These are phyloP conservation scores for Nomada ferruginata DNA, from an alignment of 2,888 invertebrate species.

Conservation along the genomic window DNA sequence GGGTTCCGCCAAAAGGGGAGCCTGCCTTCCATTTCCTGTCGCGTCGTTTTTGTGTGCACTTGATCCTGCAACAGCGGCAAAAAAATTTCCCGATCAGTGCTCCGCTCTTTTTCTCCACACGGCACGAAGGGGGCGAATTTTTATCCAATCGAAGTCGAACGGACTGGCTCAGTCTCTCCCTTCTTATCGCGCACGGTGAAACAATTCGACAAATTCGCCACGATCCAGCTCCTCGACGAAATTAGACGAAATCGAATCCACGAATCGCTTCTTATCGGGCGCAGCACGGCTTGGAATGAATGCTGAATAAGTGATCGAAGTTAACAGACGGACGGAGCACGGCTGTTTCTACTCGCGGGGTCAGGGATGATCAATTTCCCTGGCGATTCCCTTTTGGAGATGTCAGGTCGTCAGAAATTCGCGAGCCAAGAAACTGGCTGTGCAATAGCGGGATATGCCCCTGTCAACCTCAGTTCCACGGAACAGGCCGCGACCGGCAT, in stretches of 20 bases:
- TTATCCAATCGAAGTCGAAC: not conserved
- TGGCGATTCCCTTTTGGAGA: conserved; percentile 16
- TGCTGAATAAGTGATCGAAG: conserved; percentile 20
- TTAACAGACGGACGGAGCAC: conserved; percentile 9
- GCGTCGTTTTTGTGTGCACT: conserved; percentile 83
- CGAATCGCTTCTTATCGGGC: not conserved
- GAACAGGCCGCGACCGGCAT: not conserved
- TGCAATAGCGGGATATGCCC: not conserved
- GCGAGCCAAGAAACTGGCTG: conserved; percentile 16
- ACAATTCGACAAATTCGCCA: too few relatives aligned
- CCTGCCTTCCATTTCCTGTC: conserved; percentile 87
- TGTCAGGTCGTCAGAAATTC: conserved; percentile 27
- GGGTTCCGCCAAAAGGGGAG: conserved; percentile 94
- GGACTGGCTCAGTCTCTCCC: not conserved
- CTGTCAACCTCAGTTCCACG: conserved; percentile 12
- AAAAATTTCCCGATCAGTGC: conserved; percentile 60
- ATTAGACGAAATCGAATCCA: conserved; percentile 15
- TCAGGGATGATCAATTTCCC: conserved; percentile 23
- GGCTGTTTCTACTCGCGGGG: not conserved
- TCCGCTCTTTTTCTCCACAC: not conserved
- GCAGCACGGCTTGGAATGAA: conserved; percentile 1
- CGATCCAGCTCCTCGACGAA: not conserved
- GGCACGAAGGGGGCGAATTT: not conserved
- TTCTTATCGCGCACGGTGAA: too few relatives aligned
- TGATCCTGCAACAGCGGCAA: conserved; percentile 79